A percentile compares a stretch with the other conserved stretches of the same genome.
Evolutionary conservation across 92 coral and sea anemone species (phyloP).

Genomic region (Umimayanthus kanabou): DNA sequence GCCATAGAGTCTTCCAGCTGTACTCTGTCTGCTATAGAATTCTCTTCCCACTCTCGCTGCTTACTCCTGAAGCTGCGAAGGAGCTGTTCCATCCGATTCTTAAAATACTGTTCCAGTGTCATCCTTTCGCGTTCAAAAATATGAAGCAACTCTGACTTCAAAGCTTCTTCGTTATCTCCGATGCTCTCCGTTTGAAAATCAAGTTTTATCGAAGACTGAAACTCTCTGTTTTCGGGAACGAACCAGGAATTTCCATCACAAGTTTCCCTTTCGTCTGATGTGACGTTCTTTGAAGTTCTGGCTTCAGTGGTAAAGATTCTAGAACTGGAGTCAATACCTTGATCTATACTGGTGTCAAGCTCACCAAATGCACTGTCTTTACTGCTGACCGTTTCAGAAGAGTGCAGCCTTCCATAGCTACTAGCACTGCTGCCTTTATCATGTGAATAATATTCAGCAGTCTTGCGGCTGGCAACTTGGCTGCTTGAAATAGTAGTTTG

Average conservation of each 20-base stretch:
- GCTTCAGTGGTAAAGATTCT: not conserved
- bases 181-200: constrained; percentile 36
- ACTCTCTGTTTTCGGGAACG: not conserved
- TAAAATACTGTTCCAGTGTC: constrained; percentile 78
- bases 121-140: constrained; percentile 90
- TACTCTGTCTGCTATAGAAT: constrained; percentile 66
- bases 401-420: constrained; percentile 10
- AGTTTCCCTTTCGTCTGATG: constrained; percentile 6
- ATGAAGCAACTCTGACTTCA: constrained; percentile 82
- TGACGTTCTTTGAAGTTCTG: not conserved
- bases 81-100: constrained; percentile 80
- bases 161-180: constrained; percentile 69
- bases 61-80: constrained; percentile 63
- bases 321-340: not conserved
- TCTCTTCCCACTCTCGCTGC: constrained; percentile 84
- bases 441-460: not conserved
- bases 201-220: constrained; percentile 26
- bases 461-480: not conserved
- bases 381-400: constrained; percentile 25
- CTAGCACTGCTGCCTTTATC: not conserved
- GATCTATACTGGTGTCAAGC: constrained; percentile 18
- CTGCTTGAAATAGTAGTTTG: constrained; percentile 21
- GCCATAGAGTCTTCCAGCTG: constrained; percentile 77
- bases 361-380: constrained; percentile 39
- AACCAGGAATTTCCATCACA: constrained; percentile 21